Conservation (phyloP, 2,797 vertebrate genomes). For the Cetoscarus ocellatus region DNA sequence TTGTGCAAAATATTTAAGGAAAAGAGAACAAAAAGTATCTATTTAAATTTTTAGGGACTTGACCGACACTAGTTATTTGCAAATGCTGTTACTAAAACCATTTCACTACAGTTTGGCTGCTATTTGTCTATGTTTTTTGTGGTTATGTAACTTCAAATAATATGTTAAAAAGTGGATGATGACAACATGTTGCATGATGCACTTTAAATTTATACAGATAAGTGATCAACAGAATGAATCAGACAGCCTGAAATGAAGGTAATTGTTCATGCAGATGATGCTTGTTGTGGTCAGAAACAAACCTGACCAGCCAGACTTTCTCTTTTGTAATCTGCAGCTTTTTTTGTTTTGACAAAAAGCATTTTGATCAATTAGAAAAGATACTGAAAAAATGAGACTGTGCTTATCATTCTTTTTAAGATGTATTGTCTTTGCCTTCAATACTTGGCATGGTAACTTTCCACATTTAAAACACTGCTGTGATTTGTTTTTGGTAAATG, state of each 20-base stretch:
- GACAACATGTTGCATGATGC: neutral
- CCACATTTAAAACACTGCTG: neutral
- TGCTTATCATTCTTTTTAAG: conserved; percentile 7
- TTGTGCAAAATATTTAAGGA: too few relatives aligned
- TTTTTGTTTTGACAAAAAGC: conserved; percentile 15
- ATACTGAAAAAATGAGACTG: conserved; percentile 18
- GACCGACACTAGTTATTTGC: too few relatives aligned
- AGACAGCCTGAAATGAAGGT: conserved; percentile 65
- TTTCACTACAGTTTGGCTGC: too few relatives aligned
- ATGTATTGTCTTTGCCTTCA: neutral
- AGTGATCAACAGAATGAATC: conserved; percentile 28
- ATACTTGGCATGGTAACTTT: neutral
- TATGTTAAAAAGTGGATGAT: too few relatives aligned
- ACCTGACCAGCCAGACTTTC: conserved; percentile 11
- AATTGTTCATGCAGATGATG: conserved; percentile 38
- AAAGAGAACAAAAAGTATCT: too few relatives aligned
- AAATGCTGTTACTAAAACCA: too few relatives aligned
- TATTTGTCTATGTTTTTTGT: too few relatives aligned
- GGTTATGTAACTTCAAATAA: too few relatives aligned
- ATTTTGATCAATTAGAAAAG: neutral
- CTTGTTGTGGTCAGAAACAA: conserved; percentile 30
- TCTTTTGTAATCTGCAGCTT: neutral
- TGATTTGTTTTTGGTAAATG: neutral
- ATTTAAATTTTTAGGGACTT: too few relatives aligned
- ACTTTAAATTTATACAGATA: conserved; percentile 1